Evolutionary conservation across 2,888 invertebrate species (phyloP).

Genomic region (Spicauda simplicius): DNA sequence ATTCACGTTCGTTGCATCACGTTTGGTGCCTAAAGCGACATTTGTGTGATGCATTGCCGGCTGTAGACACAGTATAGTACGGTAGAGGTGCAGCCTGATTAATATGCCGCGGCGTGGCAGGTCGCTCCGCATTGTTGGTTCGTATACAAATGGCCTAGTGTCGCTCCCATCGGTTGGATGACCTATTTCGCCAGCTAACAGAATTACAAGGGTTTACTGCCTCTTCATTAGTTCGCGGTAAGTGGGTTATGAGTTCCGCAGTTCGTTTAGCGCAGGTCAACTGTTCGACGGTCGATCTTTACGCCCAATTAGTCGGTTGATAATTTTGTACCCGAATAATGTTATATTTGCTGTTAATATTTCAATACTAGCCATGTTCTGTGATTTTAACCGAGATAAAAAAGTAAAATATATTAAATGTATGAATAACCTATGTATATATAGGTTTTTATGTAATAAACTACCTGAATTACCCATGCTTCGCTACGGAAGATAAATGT

Average conservation of each 20-base stretch:
- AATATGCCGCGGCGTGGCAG: slow-evolving; percentile 30
- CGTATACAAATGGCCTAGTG: slow-evolving; percentile 19
- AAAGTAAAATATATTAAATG: no score
- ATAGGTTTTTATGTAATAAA: no score
- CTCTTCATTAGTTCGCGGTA: slow-evolving; percentile 34
- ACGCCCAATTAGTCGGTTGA: slow-evolving; percentile 7
- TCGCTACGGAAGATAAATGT: no score
- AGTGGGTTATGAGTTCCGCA: slow-evolving; percentile 34
- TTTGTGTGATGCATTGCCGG: not conserved
- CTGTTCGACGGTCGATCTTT: slow-evolving; percentile 19
- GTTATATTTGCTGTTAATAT: not conserved
- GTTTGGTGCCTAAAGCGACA: not conserved
- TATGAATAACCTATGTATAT: no score
- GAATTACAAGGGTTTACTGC: slow-evolving; percentile 33
- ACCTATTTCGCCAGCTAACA: slow-evolving; percentile 32
- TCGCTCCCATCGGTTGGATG: slow-evolving; percentile 17
- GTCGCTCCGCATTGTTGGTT: slow-evolving; percentile 20
- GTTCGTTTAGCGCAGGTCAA: slow-evolving; percentile 30
- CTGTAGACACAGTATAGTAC: slow-evolving; percentile 5
- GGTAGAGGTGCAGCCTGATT: slow-evolving; percentile 25
- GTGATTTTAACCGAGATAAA: no score
- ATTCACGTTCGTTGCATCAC: not conserved
- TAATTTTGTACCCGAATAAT: slow-evolving; percentile 19
- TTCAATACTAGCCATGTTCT: no score
- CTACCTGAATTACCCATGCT: no score